These are phyloP conservation scores for Paradoxurus hermaphroditus DNA, from an alignment of 2,113 vertebrate genomes.

Conservation along the genomic window DNA sequence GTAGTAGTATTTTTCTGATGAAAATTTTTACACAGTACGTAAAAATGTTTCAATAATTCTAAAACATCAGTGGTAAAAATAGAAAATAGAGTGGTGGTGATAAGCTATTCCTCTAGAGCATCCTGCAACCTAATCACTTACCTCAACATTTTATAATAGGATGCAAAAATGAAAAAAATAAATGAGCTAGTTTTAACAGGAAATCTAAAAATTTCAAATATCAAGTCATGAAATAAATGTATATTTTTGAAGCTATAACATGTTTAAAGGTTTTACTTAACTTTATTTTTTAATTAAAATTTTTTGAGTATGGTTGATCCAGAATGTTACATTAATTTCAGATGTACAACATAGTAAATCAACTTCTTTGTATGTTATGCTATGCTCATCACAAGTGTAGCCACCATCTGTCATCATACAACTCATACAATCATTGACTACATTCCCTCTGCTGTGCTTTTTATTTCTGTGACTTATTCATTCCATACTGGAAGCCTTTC, in stretches of 20 bases:
- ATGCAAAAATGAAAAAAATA: neutral
- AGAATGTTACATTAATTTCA: neutral
- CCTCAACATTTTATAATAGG: neutral
- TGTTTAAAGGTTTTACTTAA: neutral
- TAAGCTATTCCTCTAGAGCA: neutral
- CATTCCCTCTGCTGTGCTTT: neutral
- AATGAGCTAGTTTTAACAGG: neutral
- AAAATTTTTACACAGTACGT: neutral
- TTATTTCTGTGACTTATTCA: neutral
- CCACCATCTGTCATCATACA: neutral
- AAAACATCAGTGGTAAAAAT: neutral
- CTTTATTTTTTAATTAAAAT: neutral
- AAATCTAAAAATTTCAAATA: conserved; percentile 17
- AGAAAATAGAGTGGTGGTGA: neutral
- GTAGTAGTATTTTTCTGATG: neutral
- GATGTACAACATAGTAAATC: neutral
- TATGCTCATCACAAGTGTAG: neutral
- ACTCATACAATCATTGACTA: neutral
- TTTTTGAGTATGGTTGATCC: neutral
- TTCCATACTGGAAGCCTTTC: neutral
- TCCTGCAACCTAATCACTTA: neutral
- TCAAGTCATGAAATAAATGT: neutral
- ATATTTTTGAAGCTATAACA: neutral
- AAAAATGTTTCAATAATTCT: neutral
- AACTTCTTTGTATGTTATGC: neutral